A percentile compares a stretch with the other conserved stretches of the same genome.
These are phyloP conservation scores for Epistrophella euchroma DNA, from an alignment of 2,888 invertebrate species.

Conservation along the genomic window DNA sequence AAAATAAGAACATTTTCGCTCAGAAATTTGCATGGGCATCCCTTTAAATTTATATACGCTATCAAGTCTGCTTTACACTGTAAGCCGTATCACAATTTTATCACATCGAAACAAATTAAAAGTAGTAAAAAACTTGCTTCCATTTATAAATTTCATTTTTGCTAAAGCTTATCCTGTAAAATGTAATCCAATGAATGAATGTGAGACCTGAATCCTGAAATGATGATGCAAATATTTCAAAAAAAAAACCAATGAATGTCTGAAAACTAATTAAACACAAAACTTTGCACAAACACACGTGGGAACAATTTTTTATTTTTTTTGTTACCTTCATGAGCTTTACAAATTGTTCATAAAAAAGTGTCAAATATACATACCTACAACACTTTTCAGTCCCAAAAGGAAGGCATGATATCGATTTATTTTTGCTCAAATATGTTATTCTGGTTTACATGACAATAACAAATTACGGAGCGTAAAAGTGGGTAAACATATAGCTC, in stretches of 20 bases:
- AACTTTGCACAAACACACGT: not conserved
- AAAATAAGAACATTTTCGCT: too few relatives aligned
- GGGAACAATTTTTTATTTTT: not conserved
- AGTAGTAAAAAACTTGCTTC: too few relatives aligned
- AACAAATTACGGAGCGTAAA: conserved; percentile 32
- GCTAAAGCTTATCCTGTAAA: not conserved
- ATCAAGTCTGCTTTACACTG: too few relatives aligned
- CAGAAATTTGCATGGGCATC: too few relatives aligned
- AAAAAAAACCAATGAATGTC: not conserved
- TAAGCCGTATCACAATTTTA: too few relatives aligned
- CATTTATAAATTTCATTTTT: not conserved
- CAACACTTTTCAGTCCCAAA: not conserved
- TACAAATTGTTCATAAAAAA: not conserved
- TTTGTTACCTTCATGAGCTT: not conserved
- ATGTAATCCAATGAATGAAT: not conserved
- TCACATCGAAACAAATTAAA: too few relatives aligned
- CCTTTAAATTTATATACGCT: too few relatives aligned
- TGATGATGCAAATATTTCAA: not conserved
- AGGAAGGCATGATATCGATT: not conserved
- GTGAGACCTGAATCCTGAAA: too few relatives aligned
- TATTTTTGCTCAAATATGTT: conserved; percentile 16
- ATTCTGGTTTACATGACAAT: conserved; percentile 40
- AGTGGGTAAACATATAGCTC: not conserved
- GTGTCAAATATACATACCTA: conserved; percentile 17
- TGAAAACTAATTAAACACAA: conserved; percentile 13